Conservation (phyloP, 2,797 vertebrate genomes). For the Microctenopoma steveboyesi region DNA sequence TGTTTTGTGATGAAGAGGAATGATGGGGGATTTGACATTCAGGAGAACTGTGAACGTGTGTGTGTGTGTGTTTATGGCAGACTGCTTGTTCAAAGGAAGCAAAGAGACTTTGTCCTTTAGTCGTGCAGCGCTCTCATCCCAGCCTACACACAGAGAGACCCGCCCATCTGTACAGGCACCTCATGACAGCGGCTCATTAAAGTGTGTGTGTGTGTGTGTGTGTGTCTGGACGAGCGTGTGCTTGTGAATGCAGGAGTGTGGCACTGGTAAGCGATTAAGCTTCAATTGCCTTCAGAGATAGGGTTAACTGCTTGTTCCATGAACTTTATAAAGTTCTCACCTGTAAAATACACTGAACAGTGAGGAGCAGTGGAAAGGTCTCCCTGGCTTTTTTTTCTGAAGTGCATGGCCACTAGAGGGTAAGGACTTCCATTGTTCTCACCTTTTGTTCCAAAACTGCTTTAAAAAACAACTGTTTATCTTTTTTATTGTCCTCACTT, state of each 20-base stretch:
- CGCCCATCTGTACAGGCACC: conserved; percentile 64
- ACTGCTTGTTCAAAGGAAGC: conserved; percentile 42
- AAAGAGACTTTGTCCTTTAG: conserved; percentile 70
- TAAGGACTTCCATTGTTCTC: conserved; percentile 64
- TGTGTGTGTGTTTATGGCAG: conserved; percentile 15
- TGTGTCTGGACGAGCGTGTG: conserved; percentile 12
- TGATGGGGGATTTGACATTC: conserved; percentile 36
- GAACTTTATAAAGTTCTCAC: conserved; percentile 75
- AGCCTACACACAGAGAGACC: conserved; percentile 50
- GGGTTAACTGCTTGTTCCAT: conserved; percentile 72
- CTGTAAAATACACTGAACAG: conserved; percentile 52
- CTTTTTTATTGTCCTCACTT: conserved; percentile 6
- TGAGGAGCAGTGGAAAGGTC: conserved; percentile 47
- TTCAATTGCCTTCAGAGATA: conserved; percentile 81
- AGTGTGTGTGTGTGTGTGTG: conserved; percentile 50
- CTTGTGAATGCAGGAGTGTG: conserved; percentile 23
- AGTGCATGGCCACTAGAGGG: conserved; percentile 52
- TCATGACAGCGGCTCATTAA: conserved; percentile 69
- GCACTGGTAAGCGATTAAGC: conserved; percentile 70
- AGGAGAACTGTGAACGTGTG: conserved; percentile 8
- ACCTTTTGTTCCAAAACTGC: conserved; percentile 52
- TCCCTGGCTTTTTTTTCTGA: conserved; percentile 44
- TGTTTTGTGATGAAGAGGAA: conserved; percentile 45
- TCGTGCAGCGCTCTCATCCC: conserved; percentile 60
- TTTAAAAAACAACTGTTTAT: conserved; percentile 9